Evolutionary conservation across 2,888 invertebrate species (phyloP), one percentile per base, ranked within the genome.

Genomic region (Ornithoptera alexandrae): DNA sequence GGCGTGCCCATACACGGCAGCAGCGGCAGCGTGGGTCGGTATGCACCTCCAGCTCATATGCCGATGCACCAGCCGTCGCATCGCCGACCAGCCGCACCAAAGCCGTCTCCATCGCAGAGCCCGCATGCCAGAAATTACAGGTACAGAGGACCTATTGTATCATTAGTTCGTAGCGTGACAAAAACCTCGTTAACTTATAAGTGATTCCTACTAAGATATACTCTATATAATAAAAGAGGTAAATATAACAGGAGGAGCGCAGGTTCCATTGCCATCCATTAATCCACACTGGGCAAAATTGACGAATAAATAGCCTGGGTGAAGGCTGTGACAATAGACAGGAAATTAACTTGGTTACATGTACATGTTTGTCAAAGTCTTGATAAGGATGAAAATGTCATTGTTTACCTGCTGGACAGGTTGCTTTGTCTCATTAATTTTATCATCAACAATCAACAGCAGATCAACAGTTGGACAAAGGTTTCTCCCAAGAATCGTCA

Each of bases 21-120:
- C 17, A 81, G 84, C 18, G 89, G 89, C 6, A 79, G 82, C 66
- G 86, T 96, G 81, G 90, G 92, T 4, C 87, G 92, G 22, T 92
- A 95, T 73, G 90, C 86, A 30, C 91, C 90, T 53, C 92, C 92
- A 15, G 87, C 89, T 5, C 84, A 93, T 90, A 84, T 89, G 75
- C 94, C 95, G 57, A 93, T 95, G 78, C 95, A 95, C 77, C 92
- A 94, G 30, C 86, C 84, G 18, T 78, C 88, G 6, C 90, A 89
- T 70, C 90, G 92, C 72, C 81, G 92, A 77, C 90, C 93, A 39
- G 87, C 90, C 18, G 84, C 93, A 53, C 92, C 92, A 64, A 92
- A 92, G 75, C 92, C 86, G 76, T 93, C 92, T 80, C 94, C 91
- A 76, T 93, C 87, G 79, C 93, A 82, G 84, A 94, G 88, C 84